phyloP scores from a whole-genome alignment of 2,797 vertebrate species.

The Premnoplex brunnescens region DNA sequence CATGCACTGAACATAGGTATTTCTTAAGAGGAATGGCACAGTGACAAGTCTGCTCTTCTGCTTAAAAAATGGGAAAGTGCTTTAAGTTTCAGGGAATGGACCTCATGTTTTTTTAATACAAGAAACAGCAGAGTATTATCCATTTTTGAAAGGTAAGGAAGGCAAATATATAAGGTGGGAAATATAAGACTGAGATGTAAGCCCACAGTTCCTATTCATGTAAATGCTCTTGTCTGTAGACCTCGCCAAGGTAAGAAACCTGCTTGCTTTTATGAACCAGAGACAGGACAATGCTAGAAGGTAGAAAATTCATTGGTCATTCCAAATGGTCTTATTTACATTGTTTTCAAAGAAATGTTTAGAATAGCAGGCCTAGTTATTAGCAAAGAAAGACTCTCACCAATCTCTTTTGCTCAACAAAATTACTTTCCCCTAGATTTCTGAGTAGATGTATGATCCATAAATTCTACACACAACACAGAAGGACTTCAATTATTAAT shows the following conservation, averaged over 20 bases:
- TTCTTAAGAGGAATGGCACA: not conserved
- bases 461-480: constrained; percentile 72
- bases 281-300: not conserved
- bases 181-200: not conserved
- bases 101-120: not conserved
- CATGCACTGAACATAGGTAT: rapidly evolving
- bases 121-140: not conserved
- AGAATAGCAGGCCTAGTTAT: not conserved
- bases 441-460: constrained; percentile 65
- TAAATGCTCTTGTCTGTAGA: not conserved
- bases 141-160: not conserved
- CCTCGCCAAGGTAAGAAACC: not conserved
- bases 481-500: constrained; percentile 77
- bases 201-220: not conserved
- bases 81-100: not conserved
- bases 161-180: not conserved
- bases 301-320: not conserved
- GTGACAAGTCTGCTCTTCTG: not conserved
- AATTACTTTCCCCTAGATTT: constrained; percentile 35
- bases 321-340: constrained; percentile 1
- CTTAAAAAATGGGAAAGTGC: not conserved
- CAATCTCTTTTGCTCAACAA: constrained; percentile 22
- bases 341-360: not conserved
- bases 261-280: not conserved
- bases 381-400: not conserved